Conservation (phyloP, 2,113 vertebrate species). For the Corvus cornix region DNA sequence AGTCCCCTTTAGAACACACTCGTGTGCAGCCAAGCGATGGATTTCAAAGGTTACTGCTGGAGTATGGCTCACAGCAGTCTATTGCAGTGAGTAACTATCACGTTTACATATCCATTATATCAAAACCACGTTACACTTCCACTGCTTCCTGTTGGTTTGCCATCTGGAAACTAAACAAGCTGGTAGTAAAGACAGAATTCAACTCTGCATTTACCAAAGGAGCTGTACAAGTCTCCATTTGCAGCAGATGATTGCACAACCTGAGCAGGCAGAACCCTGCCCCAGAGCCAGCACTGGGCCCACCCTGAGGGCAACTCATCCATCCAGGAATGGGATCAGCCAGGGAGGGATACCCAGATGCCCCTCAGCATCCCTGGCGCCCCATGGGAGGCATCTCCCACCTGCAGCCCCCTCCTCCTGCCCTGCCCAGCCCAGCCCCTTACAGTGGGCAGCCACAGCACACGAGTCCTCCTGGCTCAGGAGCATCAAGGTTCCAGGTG, state of each 20-base stretch:
- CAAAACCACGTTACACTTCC: constrained; percentile 46
- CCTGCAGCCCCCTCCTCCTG: neutral
- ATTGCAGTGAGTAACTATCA: constrained; percentile 73
- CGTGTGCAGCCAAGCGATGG: constrained; percentile 31
- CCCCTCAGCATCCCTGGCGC: neutral
- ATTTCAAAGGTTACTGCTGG: constrained; percentile 53
- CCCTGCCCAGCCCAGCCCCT: neutral
- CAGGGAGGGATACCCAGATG: neutral
- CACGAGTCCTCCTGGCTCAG: neutral
- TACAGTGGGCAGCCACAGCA: neutral
- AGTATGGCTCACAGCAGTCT: constrained; percentile 61
- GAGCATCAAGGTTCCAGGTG: neutral
- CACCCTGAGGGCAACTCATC: neutral
- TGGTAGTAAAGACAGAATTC: constrained; percentile 60
- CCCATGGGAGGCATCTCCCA: neutral
- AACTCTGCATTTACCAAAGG: constrained; percentile 64
- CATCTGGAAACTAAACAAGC: constrained; percentile 77
- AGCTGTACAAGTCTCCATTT: constrained; percentile 32
- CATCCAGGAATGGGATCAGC: neutral
- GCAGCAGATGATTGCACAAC: constrained; percentile 37
- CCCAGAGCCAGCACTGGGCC: constrained; percentile 12
- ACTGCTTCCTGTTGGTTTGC: constrained; percentile 70
- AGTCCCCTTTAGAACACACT: neutral
- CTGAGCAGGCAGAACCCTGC: constrained; percentile 41
- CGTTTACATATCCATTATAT: constrained; percentile 75